Conservation (phyloP, 1,140 invertebrate species). For the Brachystomella parvula region DNA sequence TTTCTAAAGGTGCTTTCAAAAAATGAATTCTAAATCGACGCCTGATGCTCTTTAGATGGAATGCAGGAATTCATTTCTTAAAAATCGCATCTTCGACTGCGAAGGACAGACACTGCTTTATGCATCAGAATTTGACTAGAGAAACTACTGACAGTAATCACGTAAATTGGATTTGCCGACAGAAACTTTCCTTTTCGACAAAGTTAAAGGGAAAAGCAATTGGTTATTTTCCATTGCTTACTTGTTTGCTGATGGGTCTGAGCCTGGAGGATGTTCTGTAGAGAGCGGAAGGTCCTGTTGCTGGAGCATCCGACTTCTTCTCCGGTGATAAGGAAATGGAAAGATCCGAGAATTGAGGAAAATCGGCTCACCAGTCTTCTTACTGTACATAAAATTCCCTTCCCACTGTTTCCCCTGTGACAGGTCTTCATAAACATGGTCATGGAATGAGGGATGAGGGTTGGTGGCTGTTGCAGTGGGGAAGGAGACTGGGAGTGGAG, state of each 20-base stretch:
- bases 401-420: conserved; percentile 75
- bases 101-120: no score
- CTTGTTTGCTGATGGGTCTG: background rate
- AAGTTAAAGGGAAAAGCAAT: background rate
- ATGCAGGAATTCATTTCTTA: no score
- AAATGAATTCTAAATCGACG: no score
- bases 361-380: conserved; percentile 72
- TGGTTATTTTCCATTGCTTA: background rate
- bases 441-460: conserved; percentile 45
- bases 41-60: no score
- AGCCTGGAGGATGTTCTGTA: background rate
- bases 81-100: no score
- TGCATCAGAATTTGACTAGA: no score
- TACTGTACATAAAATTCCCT: conserved; percentile 68
- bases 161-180: no score
- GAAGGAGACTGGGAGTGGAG: conserved; percentile 1
- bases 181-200: no score
- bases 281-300: background rate
- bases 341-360: conserved; percentile 55
- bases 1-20: no score
- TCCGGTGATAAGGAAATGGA: conserved; percentile 6
- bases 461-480: conserved; percentile 29
- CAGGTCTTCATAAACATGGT: conserved; percentile 56
- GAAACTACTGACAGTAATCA: no score
- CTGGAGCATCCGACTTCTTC: background rate